A percentile compares a stretch with the other conserved stretches of the same genome.
Conservation (phyloP, 2,113 vertebrate genomes). For the Alosa alosa region DNA sequence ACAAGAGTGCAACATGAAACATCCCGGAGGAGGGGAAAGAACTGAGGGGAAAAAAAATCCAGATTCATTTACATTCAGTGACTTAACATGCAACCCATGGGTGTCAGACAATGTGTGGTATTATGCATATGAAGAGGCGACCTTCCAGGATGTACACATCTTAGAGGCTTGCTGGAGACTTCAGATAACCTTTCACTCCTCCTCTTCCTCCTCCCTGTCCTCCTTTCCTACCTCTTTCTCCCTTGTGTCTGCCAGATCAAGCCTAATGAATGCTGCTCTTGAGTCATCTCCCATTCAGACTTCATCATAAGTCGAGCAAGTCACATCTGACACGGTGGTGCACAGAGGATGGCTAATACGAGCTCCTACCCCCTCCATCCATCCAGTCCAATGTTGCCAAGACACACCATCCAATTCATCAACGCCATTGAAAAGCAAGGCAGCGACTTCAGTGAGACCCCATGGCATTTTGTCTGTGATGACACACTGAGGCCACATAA, state of each 20-base stretch:
- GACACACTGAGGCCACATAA: not conserved
- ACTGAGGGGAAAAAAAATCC: not conserved
- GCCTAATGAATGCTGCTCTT: not conserved
- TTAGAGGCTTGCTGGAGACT: not conserved
- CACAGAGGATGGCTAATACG: not conserved
- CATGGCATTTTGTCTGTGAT: not conserved
- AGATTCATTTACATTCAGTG: slow-evolving; percentile 9
- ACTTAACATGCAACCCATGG: not conserved
- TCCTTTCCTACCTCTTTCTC: not conserved
- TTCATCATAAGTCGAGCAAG: slow-evolving; percentile 8
- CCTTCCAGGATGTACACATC: slow-evolving; percentile 10
- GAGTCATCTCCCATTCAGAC: not conserved
- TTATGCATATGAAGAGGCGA: slow-evolving; percentile 6
- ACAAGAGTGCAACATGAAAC: not conserved
- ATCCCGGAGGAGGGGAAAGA: not conserved
- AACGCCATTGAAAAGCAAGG: not conserved
- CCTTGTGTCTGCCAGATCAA: not conserved
- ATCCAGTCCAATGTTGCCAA: not conserved
- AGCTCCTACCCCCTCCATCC: not conserved
- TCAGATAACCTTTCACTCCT: not conserved
- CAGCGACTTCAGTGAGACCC: not conserved
- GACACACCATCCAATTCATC: not conserved
- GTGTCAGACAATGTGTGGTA: slow-evolving; percentile 4
- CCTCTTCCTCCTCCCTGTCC: not conserved
- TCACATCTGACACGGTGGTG: not conserved